These are phyloP conservation scores for Lytechinus variegatus DNA, from an alignment of 35 echinoderm and acorn worm species.

Conservation along the genomic window DNA sequence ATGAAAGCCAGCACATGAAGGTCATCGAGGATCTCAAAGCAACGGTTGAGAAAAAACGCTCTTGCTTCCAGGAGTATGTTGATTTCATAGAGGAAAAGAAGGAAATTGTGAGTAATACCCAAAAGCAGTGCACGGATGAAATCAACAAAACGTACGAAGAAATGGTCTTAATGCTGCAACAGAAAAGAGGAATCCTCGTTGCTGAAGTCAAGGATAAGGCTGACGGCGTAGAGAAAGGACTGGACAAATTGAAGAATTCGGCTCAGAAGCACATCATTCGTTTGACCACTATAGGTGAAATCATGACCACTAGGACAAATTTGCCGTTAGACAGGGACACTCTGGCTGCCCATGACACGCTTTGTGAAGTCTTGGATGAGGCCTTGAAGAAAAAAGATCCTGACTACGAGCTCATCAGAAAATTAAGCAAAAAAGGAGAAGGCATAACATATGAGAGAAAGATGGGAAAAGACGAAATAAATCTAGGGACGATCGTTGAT, in stretches of 20 bases:
- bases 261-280: neutral
- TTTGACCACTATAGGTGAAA: neutral
- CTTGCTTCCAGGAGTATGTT: neutral
- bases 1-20: neutral
- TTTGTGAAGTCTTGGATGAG: slow-evolving; percentile 3
- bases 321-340: neutral
- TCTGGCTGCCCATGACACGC: neutral
- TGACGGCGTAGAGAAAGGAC: neutral
- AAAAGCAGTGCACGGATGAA: neutral
- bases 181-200: neutral
- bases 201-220: neutral
- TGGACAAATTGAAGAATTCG: neutral
- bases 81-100: neutral
- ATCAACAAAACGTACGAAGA: neutral
- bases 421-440: too few relatives aligned
- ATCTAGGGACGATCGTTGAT: too few relatives aligned
- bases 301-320: neutral
- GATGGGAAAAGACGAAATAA: too few relatives aligned
- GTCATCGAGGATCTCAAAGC: neutral
- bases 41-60: neutral
- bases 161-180: neutral
- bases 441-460: too few relatives aligned
- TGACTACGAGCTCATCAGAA: neutral
- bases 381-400: neutral
- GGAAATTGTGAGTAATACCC: neutral